phyloP scores from a whole-genome alignment of 2,797 vertebrate species.

The Glossophaga mutica region DNA sequence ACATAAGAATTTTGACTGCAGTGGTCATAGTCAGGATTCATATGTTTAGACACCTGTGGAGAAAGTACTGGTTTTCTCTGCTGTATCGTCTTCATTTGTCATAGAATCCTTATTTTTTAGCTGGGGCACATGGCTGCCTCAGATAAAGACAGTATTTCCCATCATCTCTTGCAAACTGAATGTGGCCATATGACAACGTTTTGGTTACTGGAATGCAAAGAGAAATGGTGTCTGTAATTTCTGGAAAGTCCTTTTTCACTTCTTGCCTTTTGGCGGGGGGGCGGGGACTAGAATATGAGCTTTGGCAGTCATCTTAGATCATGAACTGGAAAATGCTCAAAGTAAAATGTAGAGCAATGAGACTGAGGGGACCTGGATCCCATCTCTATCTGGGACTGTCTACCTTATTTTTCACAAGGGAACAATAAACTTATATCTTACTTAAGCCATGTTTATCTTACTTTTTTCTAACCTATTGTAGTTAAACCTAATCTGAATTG shows the following conservation, averaged over 20 bases:
- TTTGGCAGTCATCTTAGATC: background rate
- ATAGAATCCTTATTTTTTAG: background rate
- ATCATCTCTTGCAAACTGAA: background rate
- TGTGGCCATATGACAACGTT: background rate
- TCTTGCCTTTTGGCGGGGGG: background rate
- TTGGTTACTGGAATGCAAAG: background rate
- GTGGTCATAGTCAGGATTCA: background rate
- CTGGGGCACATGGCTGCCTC: background rate
- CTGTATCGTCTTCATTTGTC: background rate
- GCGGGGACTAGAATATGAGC: background rate
- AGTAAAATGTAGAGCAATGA: background rate
- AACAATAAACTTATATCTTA: background rate
- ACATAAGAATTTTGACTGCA: background rate
- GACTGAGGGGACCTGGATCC: background rate
- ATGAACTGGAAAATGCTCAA: background rate
- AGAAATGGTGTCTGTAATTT: conserved; percentile 19
- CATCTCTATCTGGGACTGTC: background rate
- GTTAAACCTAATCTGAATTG: background rate
- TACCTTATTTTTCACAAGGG: background rate
- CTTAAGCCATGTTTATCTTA: background rate
- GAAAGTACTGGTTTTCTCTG: background rate
- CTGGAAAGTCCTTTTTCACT: background rate
- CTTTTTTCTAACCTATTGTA: background rate
- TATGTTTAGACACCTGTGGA: background rate
- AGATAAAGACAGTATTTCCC: background rate